Conservation (phyloP, 2,888 invertebrate genomes). For the Anodontia alba region DNA sequence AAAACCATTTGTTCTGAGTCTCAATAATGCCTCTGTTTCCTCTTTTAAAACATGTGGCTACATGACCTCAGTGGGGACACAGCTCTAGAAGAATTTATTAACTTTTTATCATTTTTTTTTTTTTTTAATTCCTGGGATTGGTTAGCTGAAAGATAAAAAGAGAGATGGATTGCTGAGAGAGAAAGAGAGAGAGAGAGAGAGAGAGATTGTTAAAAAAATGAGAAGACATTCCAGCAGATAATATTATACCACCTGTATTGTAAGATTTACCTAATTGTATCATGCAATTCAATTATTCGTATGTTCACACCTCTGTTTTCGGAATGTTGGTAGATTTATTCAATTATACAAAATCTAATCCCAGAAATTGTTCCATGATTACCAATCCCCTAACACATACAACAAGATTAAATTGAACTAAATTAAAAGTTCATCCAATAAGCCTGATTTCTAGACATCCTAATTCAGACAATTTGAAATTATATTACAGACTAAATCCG, state of each 20-base stretch:
- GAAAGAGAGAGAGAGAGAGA: no score
- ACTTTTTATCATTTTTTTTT: no score
- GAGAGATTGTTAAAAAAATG: no score
- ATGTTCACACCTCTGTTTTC: neutral
- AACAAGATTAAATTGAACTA: constrained; percentile 1
- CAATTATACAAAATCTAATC: neutral
- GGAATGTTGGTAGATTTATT: neutral
- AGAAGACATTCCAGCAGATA: neutral
- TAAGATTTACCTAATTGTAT: constrained; percentile 1
- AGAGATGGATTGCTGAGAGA: no score
- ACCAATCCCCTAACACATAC: neutral
- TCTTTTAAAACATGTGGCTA: no score
- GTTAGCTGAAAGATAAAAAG: no score
- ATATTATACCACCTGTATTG: neutral
- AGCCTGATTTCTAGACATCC: neutral
- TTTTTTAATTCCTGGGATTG: no score
- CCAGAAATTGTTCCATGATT: neutral
- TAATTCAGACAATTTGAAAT: neutral
- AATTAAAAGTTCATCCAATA: constrained; percentile 2
- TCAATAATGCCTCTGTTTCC: no score
- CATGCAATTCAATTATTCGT: neutral
- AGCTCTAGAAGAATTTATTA: no score
- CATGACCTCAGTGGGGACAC: no score
- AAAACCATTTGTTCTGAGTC: no score
- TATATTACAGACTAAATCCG: neutral